phyloP scores from a whole-genome alignment of 2,888 invertebrate genomes.

The Ichneumoninae sp. region DNA sequence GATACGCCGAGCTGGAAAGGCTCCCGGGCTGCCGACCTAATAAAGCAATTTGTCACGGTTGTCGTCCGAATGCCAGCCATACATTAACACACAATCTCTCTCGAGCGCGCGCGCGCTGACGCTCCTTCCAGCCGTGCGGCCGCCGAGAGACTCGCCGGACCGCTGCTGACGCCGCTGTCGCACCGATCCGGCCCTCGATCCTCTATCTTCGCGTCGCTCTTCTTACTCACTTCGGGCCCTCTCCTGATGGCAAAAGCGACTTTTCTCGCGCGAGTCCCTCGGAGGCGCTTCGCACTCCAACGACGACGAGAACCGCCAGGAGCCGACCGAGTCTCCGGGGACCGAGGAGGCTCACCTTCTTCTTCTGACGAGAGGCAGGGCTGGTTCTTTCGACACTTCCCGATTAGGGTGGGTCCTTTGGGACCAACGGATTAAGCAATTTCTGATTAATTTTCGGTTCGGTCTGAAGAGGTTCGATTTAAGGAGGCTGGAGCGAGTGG shows the following conservation, averaged over 20 bases:
- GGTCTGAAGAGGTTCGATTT: neutral
- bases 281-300: conserved; percentile 32
- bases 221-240: conserved; percentile 36
- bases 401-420: neutral
- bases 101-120: conserved; percentile 60
- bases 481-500: too few relatives aligned
- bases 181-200: conserved; percentile 29
- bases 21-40: conserved; percentile 83
- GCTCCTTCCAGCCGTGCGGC: conserved; percentile 54
- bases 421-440: neutral
- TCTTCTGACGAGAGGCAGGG: neutral
- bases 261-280: conserved; percentile 39
- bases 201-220: conserved; percentile 26
- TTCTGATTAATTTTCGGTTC: neutral
- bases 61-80: conserved; percentile 84
- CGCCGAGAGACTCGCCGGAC: conserved; percentile 45
- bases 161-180: conserved; percentile 76
- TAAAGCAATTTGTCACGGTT: conserved; percentile 84
- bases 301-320: neutral
- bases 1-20: conserved; percentile 75
- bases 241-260: conserved; percentile 39
- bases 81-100: conserved; percentile 84
- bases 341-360: neutral
- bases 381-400: neutral
- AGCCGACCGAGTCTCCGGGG: conserved; percentile 1